Conservation (phyloP, 2,888 invertebrate genomes). For the Epinotia nisella region DNA sequence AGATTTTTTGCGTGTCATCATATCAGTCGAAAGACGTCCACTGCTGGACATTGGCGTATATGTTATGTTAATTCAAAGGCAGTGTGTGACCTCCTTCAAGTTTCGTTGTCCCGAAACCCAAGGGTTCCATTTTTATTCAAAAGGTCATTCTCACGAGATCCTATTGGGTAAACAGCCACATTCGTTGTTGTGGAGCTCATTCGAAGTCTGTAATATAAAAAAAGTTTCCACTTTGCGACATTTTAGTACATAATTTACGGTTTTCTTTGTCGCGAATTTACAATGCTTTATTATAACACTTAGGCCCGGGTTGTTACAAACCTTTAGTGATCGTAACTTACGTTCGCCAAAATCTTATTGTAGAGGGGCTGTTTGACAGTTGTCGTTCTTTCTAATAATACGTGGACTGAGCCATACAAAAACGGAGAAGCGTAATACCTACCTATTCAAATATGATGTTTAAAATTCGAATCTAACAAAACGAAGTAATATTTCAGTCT, state of each 20-base stretch:
- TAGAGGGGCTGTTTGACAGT: no score
- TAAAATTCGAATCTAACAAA: no score
- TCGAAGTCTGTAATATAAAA: slow-evolving; percentile 11
- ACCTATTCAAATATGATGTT: no score
- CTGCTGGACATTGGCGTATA: no score
- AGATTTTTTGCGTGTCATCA: no score
- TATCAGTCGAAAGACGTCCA: no score
- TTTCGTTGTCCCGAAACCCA: slow-evolving; percentile 30
- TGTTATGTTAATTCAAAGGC: neutral
- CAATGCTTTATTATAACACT: slow-evolving; percentile 8
- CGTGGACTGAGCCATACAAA: no score
- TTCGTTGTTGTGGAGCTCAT: slow-evolving; percentile 31
- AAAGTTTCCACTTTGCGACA: slow-evolving; percentile 7
- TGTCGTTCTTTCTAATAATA: no score
- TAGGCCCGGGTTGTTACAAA: neutral
- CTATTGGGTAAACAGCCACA: slow-evolving; percentile 39
- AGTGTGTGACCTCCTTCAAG: slow-evolving; percentile 17
- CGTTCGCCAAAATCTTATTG: no score
- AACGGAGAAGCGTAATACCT: no score
- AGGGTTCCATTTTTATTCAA: slow-evolving; percentile 42
- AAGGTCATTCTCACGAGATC: slow-evolving; percentile 41
- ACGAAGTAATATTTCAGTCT: no score
- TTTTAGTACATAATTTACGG: slow-evolving; percentile 23
- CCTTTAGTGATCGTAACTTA: no score
- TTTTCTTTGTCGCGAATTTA: slow-evolving; percentile 3